Evolutionary conservation across 2,113 vertebrate genomes (phyloP).

Genomic region (Trogon melanurus): DNA sequence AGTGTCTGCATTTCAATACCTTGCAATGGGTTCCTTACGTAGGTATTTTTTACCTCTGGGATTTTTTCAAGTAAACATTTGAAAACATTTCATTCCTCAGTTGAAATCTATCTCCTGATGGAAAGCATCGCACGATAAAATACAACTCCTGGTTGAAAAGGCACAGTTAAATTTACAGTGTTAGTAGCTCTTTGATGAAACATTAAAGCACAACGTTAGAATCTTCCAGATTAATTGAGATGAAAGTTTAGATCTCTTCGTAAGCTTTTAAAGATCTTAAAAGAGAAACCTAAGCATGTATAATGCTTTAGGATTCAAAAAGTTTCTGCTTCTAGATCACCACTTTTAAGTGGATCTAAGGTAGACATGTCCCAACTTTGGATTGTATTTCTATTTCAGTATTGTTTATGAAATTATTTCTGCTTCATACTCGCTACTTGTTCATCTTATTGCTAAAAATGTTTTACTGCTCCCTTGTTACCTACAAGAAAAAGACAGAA

Average conservation of each 20-base stretch:
- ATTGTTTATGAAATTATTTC: background rate
- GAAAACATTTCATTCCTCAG: background rate
- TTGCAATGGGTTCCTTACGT: background rate
- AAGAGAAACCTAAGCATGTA: background rate
- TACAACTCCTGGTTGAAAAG: background rate
- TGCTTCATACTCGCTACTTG: background rate
- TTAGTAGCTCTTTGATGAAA: background rate
- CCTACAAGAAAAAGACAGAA: background rate
- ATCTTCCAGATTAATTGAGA: background rate
- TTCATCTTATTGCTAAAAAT: background rate
- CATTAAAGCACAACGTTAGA: background rate
- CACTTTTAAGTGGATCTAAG: background rate
- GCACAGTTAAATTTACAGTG: background rate
- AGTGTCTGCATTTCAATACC: background rate
- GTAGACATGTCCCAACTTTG: background rate
- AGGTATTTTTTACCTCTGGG: background rate
- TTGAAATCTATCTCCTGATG: background rate
- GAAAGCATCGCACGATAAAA: background rate
- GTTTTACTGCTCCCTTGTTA: background rate
- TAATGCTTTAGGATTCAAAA: background rate
- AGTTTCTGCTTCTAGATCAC: background rate
- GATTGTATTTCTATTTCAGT: background rate
- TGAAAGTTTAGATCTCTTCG: background rate
- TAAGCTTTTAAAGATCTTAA: background rate
- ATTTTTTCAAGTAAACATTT: background rate